phyloP scores from a whole-genome alignment of 2,797 vertebrate species.

The Crenuchus spilurus region DNA sequence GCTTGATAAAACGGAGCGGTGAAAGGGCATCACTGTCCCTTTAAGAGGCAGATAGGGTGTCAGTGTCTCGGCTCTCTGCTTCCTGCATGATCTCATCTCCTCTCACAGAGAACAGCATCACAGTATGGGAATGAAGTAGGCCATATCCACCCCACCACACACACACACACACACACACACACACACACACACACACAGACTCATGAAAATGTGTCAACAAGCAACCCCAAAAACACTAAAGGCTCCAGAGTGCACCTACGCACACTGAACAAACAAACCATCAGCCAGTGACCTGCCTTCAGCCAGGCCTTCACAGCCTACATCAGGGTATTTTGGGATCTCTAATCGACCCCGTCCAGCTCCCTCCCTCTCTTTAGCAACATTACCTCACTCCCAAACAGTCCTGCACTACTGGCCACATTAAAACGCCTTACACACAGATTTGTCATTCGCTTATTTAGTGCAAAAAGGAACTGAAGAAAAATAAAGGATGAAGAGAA shows the following conservation, averaged over 20 bases:
- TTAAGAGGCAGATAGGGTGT: slow-evolving; percentile 52
- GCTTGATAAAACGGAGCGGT: slow-evolving; percentile 16
- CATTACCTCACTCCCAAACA: slow-evolving; percentile 45
- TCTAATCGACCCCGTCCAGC: slow-evolving; percentile 15
- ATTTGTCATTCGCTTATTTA: slow-evolving; percentile 35
- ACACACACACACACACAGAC: background rate
- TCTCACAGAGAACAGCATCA: slow-evolving; percentile 47
- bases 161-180: slow-evolving; percentile 9
- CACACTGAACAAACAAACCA: slow-evolving; percentile 9
- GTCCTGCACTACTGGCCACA: slow-evolving; percentile 20
- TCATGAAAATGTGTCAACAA: background rate
- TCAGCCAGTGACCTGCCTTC: slow-evolving; percentile 6
- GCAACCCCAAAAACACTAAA: slow-evolving; percentile 1
- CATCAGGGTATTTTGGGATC: slow-evolving; percentile 28
- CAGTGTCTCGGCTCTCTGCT: slow-evolving; percentile 46
- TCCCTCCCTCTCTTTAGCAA: slow-evolving; percentile 12
- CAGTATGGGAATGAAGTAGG: slow-evolving; percentile 42
- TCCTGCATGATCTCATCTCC: slow-evolving; percentile 61
- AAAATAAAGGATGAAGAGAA: background rate
- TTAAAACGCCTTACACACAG: slow-evolving; percentile 11
- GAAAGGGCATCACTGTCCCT: slow-evolving; percentile 43
- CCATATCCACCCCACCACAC: slow-evolving; percentile 44
- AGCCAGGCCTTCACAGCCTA: slow-evolving; percentile 22
- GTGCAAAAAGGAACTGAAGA: background rate
- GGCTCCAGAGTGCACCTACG: background rate